Percentiles rank a stretch among this genome's conserved stretches.
phyloP scores from a whole-genome alignment of 1,140 invertebrate species.

The Zaprionus nigranus region DNA sequence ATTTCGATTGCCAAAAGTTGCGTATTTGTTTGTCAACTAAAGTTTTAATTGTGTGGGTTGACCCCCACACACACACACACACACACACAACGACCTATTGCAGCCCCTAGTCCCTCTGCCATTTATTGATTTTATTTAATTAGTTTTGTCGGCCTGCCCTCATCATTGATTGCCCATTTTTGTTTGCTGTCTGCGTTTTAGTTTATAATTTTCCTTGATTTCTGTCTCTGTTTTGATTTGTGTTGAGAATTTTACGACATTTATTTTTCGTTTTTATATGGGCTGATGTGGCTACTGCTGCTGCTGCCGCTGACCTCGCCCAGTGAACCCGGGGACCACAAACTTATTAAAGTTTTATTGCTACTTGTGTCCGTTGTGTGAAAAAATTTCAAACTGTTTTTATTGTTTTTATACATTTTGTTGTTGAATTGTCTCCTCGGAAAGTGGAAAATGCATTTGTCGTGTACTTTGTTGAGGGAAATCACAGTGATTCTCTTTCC shows the following conservation, averaged over 20 bases:
- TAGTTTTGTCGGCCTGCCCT: slow-evolving; percentile 57
- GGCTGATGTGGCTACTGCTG: slow-evolving; percentile 14
- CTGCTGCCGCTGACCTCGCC: slow-evolving; percentile 29
- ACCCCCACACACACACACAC: slow-evolving; percentile 6
- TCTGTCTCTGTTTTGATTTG: slow-evolving; percentile 59
- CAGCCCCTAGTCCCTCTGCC: slow-evolving; percentile 25
- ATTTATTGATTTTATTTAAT: slow-evolving; percentile 77
- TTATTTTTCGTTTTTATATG: slow-evolving; percentile 15
- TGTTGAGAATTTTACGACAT: slow-evolving; percentile 49
- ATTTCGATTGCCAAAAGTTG: slow-evolving; percentile 47
- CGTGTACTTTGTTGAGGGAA: slow-evolving; percentile 26
- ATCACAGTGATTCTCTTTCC: slow-evolving; percentile 8
- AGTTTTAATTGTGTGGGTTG: slow-evolving; percentile 53
- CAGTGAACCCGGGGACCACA: slow-evolving; percentile 47
- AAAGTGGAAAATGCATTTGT: slow-evolving; percentile 58
- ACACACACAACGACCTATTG: slow-evolving; percentile 6
- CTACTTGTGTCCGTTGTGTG: slow-evolving; percentile 45
- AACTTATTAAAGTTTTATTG: slow-evolving; percentile 76
- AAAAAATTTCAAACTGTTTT: slow-evolving; percentile 50
- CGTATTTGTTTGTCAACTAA: slow-evolving; percentile 32
- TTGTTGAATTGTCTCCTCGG: slow-evolving; percentile 9
- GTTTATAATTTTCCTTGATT: slow-evolving; percentile 52
- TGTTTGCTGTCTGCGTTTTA: slow-evolving; percentile 66
- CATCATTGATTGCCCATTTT: slow-evolving; percentile 62
- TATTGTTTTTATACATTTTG: slow-evolving; percentile 32